These are phyloP conservation scores for Zosterops pallidus DNA, from an alignment of 2,113 vertebrate genomes.

Conservation along the genomic window DNA sequence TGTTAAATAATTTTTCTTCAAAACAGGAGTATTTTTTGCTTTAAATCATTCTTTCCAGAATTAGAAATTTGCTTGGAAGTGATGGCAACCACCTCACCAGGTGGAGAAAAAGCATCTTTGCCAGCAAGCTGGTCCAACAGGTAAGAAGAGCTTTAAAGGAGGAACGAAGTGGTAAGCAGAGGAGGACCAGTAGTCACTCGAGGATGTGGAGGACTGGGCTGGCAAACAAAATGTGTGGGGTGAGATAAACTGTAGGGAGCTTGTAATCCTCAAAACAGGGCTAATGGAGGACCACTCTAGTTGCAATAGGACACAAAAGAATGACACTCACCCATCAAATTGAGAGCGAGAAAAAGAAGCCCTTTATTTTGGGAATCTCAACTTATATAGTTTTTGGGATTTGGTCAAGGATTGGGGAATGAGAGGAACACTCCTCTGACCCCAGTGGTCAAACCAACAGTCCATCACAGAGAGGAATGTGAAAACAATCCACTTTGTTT, in stretches of 20 bases:
- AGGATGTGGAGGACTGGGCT: accelerated
- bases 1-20: not conserved
- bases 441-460: no score
- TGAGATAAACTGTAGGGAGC: not conserved
- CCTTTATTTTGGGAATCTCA: no score
- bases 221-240: not conserved
- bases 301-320: no score
- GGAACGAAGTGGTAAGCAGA: not conserved
- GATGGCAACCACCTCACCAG: not conserved
- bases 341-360: no score
- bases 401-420: no score
- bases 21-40: not conserved
- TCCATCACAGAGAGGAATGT: no score
- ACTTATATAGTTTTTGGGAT: no score
- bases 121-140: not conserved
- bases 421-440: no score
- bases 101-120: not conserved
- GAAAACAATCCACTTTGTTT: no score
- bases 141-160: not conserved
- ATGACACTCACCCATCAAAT: no score
- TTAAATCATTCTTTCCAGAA: not conserved
- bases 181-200: not conserved
- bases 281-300: not conserved
- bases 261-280: not conserved
- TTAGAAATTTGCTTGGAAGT: not conserved